These are phyloP conservation scores for Gymnoscelis rufifasciata DNA, from an alignment of 2,888 invertebrate species.

Conservation along the genomic window DNA sequence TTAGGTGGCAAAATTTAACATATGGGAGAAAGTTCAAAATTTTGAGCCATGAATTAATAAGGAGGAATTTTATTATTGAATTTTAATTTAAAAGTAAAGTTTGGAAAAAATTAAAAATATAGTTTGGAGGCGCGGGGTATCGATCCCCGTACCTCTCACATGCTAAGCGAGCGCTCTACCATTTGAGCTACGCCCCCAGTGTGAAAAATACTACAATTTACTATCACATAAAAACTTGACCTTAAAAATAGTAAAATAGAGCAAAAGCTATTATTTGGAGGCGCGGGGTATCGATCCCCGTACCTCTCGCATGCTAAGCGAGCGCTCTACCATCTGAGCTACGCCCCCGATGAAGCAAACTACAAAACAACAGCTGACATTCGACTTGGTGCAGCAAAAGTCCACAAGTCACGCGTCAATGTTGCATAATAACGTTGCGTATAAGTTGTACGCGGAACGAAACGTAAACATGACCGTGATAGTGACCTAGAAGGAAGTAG, in stretches of 20 bases:
- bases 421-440: too few species aligned
- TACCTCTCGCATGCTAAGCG: conserved; percentile 80
- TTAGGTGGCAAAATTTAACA: too few species aligned
- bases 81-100: too few species aligned
- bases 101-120: too few species aligned
- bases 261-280: conserved; percentile 37
- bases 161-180: conserved; percentile 80
- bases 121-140: conserved; percentile 47
- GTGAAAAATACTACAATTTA: too few species aligned
- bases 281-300: conserved; percentile 59
- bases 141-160: conserved; percentile 76
- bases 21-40: too few species aligned
- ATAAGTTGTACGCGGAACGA: conserved; percentile 3
- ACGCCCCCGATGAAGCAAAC: conserved; percentile 20
- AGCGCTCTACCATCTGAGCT: conserved; percentile 77
- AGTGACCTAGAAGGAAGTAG: not conserved
- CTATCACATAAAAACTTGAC: too few species aligned
- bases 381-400: not conserved
- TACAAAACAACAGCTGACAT: conserved; percentile 8
- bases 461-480: conserved; percentile 8
- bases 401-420: too few species aligned
- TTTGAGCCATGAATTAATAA: too few species aligned
- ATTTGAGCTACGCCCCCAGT: conserved; percentile 52
- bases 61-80: too few species aligned
- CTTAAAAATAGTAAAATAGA: not conserved